Evolutionary conservation across 2,797 vertebrate species (phyloP), one percentile per base, ranked within the genome.

Genomic region (Carduelis carduelis): DNA sequence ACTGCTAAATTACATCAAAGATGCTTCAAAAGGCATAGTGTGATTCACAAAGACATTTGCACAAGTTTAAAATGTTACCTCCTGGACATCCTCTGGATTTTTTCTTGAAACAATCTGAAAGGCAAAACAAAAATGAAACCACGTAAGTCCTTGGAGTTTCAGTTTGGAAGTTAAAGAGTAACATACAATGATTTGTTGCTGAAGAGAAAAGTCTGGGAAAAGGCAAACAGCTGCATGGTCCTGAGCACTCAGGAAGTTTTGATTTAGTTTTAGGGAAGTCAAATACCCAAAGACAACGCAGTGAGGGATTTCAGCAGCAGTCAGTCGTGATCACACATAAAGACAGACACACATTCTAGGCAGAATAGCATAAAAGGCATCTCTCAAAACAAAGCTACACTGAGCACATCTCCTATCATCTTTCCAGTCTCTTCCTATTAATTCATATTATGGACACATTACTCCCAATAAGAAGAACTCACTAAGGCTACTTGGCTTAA

Each of bases 81-180:
- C 99, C 97, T 99, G 99, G 92, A 99, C 98, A 96, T 99, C 99
- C 87, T 99, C 99, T 63, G 99, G 99, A 95, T 98, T 99, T 98
- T 98, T 99, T 95, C 99, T 98, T 79, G 99, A 99, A 98, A 99
- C 99, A 91, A 99, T 99, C 99, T 99, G 98, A 95, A 98, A 98
- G 77, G 90, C 39, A 98, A 97, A 97, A 93, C 97, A 92, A 96
- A 68, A 27, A 95, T 52, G 60, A 46, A 41, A 69, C 8, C 8
- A 28, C 1, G 1, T 97, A 75, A 98, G 75, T 44, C 1, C 49
- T 85, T 87, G 70, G 82, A 83, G 87, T 91, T 89, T 60, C 83
- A 72, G 44, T 57, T 43, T 87, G 32, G 37, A 85, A 66, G 37
- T 85, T 68, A 75, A 32, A 88, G 32, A 89, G 47, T 26, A 89